Evolutionary conservation across 2,888 invertebrate genomes (phyloP), one percentile per base, ranked within the genome.

Genomic region (Podabrus alpinus): DNA sequence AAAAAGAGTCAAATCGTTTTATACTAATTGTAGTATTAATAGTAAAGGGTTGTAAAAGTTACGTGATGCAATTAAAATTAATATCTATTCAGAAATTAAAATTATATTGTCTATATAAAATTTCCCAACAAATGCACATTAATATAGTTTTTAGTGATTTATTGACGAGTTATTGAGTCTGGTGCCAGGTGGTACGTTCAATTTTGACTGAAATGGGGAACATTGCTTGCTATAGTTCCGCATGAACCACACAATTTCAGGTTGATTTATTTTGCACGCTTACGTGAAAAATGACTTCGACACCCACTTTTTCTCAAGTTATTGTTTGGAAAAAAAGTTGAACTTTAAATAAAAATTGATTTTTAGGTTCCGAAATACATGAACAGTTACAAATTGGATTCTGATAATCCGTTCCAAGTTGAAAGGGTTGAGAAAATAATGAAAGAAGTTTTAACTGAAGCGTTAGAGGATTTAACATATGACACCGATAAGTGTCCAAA

Each of bases 331-430:
- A 70, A 11, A 62, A 62, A 24, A 13, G 5, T 13, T 24, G 15
- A 19, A 15, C 16, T 2, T 15, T n/a, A 16, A 25, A 4, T 45
- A 17, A 16, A 11, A 1, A 24, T 15, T 60, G 15, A 15, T 15
- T 78, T 79, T 60, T 76, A 89, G 89, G 71, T 77, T 21, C 79
- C 85, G 15, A 87, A 85, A 72, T 92, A 89, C 83, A 90, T 91
- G 85, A 93, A 94, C 71, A 91, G 91, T 0, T 94, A 92, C 83
- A 91, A 91, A 80, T 83, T 94, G 60, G 90, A 92, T 74, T 88
- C 94, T 0, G 89, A 90, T 73, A 91, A 90, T 79, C 90, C 89
- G 2, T 94, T 94, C 83, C 90, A 90, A 80, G 85, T 87, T 10
- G 92, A 93, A 81, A 88, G 88, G 69, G 91, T 93, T 2, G 87